phyloP scores from a whole-genome alignment of 2,888 invertebrate genomes.

The Venusia cambrica region DNA sequence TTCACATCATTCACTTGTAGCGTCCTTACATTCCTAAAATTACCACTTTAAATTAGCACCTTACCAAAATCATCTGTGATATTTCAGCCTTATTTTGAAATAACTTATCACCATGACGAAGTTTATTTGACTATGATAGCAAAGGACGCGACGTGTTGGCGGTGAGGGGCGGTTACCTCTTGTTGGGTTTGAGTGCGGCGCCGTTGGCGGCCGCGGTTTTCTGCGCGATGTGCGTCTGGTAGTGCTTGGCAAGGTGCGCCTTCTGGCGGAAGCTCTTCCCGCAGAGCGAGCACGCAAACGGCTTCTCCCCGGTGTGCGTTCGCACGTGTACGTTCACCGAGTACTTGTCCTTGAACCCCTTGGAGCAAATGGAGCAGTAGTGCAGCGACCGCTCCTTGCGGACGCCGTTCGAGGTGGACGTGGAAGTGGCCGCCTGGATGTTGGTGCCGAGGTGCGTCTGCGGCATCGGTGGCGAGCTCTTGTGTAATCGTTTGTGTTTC shows the following conservation, averaged over 20 bases:
- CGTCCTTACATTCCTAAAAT: constrained; percentile 62
- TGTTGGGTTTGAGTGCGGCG: constrained; percentile 77
- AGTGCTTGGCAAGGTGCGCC: constrained; percentile 95
- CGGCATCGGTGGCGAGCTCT: constrained; percentile 67
- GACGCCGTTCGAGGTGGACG: constrained; percentile 86
- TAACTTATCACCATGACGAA: constrained; percentile 66
- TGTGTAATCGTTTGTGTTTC: constrained; percentile 85
- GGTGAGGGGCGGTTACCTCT: constrained; percentile 64
- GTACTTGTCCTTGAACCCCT: constrained; percentile 97
- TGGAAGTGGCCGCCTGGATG: constrained; percentile 79
- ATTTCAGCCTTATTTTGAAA: constrained; percentile 74
- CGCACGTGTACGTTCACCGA: constrained; percentile 98
- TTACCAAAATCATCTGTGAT: constrained; percentile 76
- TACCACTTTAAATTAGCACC: constrained; percentile 69
- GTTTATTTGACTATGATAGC: constrained; percentile 69
- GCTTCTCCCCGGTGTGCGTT: constrained; percentile 99
- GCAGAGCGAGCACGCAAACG: constrained; percentile 96
- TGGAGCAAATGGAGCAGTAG: constrained; percentile 95
- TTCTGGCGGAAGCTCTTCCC: constrained; percentile 96
- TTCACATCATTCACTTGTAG: constrained; percentile 52
- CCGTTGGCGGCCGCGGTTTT: constrained; percentile 87
- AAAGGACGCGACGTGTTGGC: constrained; percentile 29
- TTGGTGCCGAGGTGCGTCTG: constrained; percentile 61
- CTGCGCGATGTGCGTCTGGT: constrained; percentile 95
- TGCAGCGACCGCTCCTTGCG: constrained; percentile 93